A percentile compares a stretch with the other conserved stretches of the same genome.
phyloP scores from a whole-genome alignment of 2,888 invertebrate genomes.

The Tiliacea citrago region DNA sequence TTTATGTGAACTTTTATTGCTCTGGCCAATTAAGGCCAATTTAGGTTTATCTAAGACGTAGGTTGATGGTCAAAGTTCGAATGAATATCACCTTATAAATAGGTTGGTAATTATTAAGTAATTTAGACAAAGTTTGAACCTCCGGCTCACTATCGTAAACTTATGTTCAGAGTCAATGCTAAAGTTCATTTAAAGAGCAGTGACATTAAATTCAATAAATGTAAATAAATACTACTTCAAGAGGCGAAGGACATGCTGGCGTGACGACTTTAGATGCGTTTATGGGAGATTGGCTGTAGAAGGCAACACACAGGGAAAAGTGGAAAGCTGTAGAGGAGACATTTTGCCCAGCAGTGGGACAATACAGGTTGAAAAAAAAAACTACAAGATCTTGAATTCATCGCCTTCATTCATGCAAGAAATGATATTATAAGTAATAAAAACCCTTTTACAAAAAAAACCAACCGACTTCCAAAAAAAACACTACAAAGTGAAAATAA shows the following conservation, averaged over 20 bases:
- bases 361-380: no score
- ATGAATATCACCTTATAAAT: not conserved
- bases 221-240: not conserved
- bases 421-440: no score
- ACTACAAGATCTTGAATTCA: no score
- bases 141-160: not conserved
- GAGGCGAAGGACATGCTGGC: not conserved
- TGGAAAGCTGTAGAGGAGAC: not conserved
- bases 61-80: constrained; percentile 27
- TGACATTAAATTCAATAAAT: not conserved
- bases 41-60: constrained; percentile 32
- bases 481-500: no score
- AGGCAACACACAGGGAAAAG: not conserved
- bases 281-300: not conserved
- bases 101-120: not conserved
- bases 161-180: not conserved
- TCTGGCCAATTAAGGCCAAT: constrained; percentile 1
- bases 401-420: no score
- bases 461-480: no score
- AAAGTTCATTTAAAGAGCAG: not conserved
- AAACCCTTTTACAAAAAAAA: no score
- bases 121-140: constrained; percentile 3
- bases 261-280: not conserved
- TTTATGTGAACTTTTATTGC: constrained; percentile 22
- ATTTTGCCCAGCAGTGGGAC: not conserved